These are phyloP conservation scores for Fringilla coelebs DNA, from an alignment of 2,797 vertebrate species.

Conservation along the genomic window DNA sequence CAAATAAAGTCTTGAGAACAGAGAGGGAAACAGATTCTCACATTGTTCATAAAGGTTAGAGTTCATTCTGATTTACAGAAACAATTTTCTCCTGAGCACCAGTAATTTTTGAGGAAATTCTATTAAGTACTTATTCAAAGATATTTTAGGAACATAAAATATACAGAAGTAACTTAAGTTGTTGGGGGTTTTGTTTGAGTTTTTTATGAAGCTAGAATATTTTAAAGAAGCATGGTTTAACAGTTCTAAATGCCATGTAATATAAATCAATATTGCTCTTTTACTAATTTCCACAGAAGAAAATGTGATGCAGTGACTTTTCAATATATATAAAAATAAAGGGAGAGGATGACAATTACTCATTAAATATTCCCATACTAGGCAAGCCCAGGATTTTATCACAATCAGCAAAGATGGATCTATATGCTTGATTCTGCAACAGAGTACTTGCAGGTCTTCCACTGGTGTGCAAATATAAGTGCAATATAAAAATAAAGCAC, in stretches of 20 bases:
- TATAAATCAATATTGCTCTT: neutral
- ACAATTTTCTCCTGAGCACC: neutral
- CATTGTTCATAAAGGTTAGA: neutral
- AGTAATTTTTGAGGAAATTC: neutral
- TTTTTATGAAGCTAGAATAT: neutral
- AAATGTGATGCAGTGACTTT: neutral
- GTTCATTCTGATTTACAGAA: neutral
- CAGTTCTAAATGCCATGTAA: neutral
- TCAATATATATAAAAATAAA: neutral
- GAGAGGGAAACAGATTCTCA: neutral
- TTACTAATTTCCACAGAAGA: neutral
- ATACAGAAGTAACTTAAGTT: neutral
- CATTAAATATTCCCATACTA: neutral
- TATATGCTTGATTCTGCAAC: neutral
- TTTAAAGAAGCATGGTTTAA: neutral
- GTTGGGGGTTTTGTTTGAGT: accelerated
- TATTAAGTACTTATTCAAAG: slow-evolving; percentile 1
- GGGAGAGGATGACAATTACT: neutral
- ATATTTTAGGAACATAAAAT: slow-evolving; percentile 1
- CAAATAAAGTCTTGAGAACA: neutral
- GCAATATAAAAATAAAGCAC: neutral
- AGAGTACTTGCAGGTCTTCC: neutral
- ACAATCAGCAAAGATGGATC: neutral
- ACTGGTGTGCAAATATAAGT: neutral
- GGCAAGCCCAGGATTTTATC: neutral